Conservation (phyloP, 1,140 invertebrate species). For the Drosophila nigromelanica region DNA sequence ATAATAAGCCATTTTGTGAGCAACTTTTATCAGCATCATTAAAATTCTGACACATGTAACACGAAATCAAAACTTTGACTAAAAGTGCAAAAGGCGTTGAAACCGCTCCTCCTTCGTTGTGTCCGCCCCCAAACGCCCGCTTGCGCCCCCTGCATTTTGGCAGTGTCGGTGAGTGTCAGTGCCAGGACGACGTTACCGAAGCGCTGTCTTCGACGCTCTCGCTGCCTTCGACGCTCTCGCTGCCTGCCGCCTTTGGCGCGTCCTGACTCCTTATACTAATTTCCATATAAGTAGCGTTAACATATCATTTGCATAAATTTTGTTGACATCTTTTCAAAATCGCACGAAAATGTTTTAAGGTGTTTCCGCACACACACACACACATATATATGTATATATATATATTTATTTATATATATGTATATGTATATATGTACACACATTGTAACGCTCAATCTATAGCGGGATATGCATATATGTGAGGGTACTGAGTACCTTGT, state of each 20-base stretch:
- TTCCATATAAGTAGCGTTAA: slow-evolving; percentile 83
- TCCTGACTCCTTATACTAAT: slow-evolving; percentile 82
- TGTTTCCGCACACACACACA: slow-evolving; percentile 52
- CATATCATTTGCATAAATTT: slow-evolving; percentile 83
- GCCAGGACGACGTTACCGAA: slow-evolving; percentile 40
- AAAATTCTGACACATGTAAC: slow-evolving; percentile 83
- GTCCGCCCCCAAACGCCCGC: neutral
- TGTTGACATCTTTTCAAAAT: slow-evolving; percentile 82
- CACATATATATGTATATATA: slow-evolving; percentile 24
- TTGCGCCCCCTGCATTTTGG: neutral
- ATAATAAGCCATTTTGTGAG: slow-evolving; percentile 76
- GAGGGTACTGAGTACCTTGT: slow-evolving; percentile 10
- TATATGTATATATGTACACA: neutral
- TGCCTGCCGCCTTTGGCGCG: slow-evolving; percentile 69
- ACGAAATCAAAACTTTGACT: slow-evolving; percentile 82
- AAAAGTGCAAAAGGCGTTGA: slow-evolving; percentile 79
- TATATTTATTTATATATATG: slow-evolving; percentile 13
- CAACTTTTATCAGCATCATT: slow-evolving; percentile 82
- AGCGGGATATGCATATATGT: slow-evolving; percentile 13
- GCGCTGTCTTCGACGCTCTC: too few relatives aligned
- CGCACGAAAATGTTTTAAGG: slow-evolving; percentile 81
- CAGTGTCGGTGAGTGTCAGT: slow-evolving; percentile 23
- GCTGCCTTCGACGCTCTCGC: slow-evolving; percentile 34
- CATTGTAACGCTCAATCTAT: slow-evolving; percentile 45
- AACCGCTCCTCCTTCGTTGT: neutral